phyloP scores from a whole-genome alignment of 1,140 invertebrate species.

The Tyrophagus putrescentiae region DNA sequence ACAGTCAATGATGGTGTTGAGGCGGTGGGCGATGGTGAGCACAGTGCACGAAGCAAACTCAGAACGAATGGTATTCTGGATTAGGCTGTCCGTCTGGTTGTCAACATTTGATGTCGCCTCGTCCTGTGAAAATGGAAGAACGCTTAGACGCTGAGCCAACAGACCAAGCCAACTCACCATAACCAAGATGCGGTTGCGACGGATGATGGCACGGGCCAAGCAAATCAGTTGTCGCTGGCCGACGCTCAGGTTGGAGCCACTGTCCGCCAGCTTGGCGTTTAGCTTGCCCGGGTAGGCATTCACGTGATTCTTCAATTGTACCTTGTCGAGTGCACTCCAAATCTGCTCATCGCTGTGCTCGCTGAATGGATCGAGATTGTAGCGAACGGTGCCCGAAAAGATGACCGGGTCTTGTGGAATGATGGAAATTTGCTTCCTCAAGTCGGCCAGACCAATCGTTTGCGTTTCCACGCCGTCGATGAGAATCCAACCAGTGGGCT shows the following conservation, averaged over 20 bases:
- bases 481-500: conserved; percentile 28
- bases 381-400: conserved; percentile 62
- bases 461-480: conserved; percentile 38
- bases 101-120: conserved; percentile 40
- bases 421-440: conserved; percentile 19
- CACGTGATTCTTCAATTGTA: conserved; percentile 51
- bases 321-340: conserved; percentile 58
- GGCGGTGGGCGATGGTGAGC: conserved; percentile 36
- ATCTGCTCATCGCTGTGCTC: conserved; percentile 48
- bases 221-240: conserved; percentile 36
- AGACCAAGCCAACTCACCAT: conserved; percentile 34
- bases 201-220: conserved; percentile 39
- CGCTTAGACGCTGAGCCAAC: too few species aligned
- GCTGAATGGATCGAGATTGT: conserved; percentile 73
- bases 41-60: conserved; percentile 35
- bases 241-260: conserved; percentile 32
- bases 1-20: conserved; percentile 36
- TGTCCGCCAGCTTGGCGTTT: conserved; percentile 51
- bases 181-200: conserved; percentile 33
- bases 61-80: conserved; percentile 34
- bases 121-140: conserved; percentile 43
- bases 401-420: conserved; percentile 52
- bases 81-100: conserved; percentile 33
- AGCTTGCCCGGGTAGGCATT: conserved; percentile 45
- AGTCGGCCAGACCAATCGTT: conserved; percentile 27